These are phyloP conservation scores for Caerostris extrusa DNA, from an alignment of 1,140 invertebrate species.

Conservation along the genomic window DNA sequence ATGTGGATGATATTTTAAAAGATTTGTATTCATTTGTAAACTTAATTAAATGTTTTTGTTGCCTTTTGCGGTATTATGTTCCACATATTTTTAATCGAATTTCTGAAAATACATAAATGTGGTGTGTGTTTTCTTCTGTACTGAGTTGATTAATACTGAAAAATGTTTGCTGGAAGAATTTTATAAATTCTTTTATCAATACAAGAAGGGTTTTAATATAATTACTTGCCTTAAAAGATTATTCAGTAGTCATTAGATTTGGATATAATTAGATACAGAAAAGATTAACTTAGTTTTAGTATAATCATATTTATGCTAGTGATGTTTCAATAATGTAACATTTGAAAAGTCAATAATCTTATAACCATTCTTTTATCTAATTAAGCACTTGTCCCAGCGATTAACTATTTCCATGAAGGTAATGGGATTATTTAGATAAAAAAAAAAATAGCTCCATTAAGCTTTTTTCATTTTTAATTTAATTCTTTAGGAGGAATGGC, in stretches of 20 bases:
- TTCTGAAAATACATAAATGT: neutral
- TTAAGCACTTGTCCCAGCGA: no score
- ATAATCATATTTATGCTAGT: no score
- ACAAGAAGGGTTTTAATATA: neutral
- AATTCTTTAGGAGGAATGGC: no score
- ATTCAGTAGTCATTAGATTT: neutral
- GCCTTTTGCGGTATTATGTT: neutral
- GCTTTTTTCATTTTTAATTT: no score
- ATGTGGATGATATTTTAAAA: neutral
- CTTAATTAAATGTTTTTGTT: neutral
- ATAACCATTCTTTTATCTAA: no score
- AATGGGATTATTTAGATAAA: no score
- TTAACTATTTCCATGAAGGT: no score
- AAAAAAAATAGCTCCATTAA: no score
- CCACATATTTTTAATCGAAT: neutral
- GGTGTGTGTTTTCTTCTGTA: neutral
- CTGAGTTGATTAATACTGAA: neutral
- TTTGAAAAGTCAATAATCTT: no score
- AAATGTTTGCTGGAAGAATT: neutral
- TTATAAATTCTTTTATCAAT: neutral
- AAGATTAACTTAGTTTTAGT: no score
- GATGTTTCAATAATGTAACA: no score
- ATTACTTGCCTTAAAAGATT: neutral
- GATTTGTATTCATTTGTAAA: neutral
- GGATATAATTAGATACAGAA: neutral